Evolutionary conservation across 2,888 invertebrate genomes (phyloP), one percentile per base, ranked within the genome.

Genomic region (Pyrrhopygopsis socrates): DNA sequence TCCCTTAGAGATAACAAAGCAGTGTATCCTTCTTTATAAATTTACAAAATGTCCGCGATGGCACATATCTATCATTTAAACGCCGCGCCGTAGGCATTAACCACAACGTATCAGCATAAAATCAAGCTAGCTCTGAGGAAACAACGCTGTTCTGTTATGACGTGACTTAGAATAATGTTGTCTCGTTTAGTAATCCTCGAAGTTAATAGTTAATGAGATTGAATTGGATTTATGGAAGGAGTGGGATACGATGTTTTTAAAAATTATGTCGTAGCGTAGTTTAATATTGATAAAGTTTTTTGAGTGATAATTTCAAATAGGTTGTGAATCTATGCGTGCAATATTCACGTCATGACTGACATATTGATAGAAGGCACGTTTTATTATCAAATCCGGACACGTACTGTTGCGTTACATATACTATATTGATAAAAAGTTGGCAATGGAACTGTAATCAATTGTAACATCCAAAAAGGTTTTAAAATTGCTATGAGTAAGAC

Each of bases 31-130:
- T n/a, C n/a, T n/a, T n/a, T n/a, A n/a, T n/a, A n/a, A n/a, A n/a
- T n/a, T n/a, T n/a, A n/a, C n/a, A n/a, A n/a, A n/a, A n/a, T n/a
- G n/a, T n/a, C n/a, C n/a, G n/a, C n/a, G n/a, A n/a, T n/a, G n/a
- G n/a, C n/a, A n/a, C n/a, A n/a, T n/a, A n/a, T n/a, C n/a, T n/a
- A n/a, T n/a, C n/a, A n/a, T n/a, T n/a, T 97, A 95, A 97, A 95
- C 94, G 94, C 95, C 91, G 92, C 91, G 93, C 94, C 95, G 93
- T 89, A 95, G 93, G 91, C 94, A 89, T 93, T 95, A 92, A 96
- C 96, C 96, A 94, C 97, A 97, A 95, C 93, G 91, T 95, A 95
- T 95, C 94, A 95, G 93, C 92, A 92, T 94, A 93, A 95, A 96
- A 95, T 95, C 92, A 94, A 94, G 89, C 93, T 88, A 81, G 87